phyloP scores from a whole-genome alignment of 1,140 invertebrate genomes.

The Zophobas atratus region DNA sequence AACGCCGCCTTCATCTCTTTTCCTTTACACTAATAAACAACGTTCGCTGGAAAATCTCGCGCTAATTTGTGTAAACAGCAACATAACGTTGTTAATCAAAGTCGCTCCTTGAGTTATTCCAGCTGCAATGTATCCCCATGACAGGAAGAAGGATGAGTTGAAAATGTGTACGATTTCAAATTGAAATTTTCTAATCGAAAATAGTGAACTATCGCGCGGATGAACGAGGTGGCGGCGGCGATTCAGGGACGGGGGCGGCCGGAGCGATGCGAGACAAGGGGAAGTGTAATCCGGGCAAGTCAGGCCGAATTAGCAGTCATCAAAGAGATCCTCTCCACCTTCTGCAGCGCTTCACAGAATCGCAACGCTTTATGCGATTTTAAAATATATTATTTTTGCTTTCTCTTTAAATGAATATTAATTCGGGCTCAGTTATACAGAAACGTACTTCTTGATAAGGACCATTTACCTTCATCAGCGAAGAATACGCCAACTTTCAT shows the following conservation, averaged over 20 bases:
- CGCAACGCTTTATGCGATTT: constrained; percentile 24
- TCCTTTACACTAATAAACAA: no score
- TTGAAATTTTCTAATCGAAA: background rate
- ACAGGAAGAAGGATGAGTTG: background rate
- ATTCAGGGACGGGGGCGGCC: background rate
- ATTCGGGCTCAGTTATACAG: constrained; percentile 34
- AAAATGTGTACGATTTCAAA: background rate
- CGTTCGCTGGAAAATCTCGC: background rate
- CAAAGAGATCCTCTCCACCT: constrained; percentile 34
- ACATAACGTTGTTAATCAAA: constrained; percentile 4
- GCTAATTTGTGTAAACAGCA: constrained; percentile 11
- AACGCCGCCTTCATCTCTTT: no score
- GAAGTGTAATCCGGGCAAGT: constrained; percentile 43
- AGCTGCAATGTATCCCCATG: background rate
- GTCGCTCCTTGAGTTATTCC: background rate
- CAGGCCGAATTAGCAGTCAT: constrained; percentile 42
- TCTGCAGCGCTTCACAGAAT: constrained; percentile 18
- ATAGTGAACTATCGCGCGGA: constrained; percentile 3
- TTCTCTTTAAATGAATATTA: constrained; percentile 39
- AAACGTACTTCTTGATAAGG: constrained; percentile 13
- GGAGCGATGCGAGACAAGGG: constrained; percentile 10
- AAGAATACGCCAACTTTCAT: background rate
- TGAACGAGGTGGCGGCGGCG: background rate
- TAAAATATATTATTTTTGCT: constrained; percentile 44
- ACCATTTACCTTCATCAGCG: constrained; percentile 9